Evolutionary conservation across 64 coral and sea anemone genomes (phyloP), one percentile per base, ranked within the genome.

Genomic region (Porites australiensis): DNA sequence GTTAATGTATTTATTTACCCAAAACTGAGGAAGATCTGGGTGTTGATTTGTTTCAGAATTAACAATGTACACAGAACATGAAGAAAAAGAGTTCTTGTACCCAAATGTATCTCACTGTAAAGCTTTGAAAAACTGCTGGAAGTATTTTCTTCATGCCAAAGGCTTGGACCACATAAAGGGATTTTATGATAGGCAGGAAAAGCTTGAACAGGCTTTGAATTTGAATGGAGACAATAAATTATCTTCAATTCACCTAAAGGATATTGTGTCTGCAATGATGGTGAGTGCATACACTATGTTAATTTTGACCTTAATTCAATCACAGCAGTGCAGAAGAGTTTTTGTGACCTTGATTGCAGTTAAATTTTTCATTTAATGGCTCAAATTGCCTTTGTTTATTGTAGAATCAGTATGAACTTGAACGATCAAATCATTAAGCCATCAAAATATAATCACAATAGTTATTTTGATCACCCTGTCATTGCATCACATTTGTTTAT

Each of bases 41-140:
- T 1, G 12, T 9, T 64, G 13, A 3, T 76, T 44, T 50, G 21
- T 58, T 92, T 45, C 19, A 93, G 91, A 74, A 8, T 44, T 87
- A 5, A 77, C 81, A 20, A 93, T 93, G 64, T 47, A 87, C 20
- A 93, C 91, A 15, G 44, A 78, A 63, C 5, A 79, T 68, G 91
- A 93, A 14, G 6, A 61, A 54, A 85, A 87, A 14, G 91, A 93
- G 50, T 52, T 74, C 13, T 77, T 93, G 66, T 93, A 87, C 19
- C 91, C 91, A 86, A 93, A 93, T 79, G 21, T 65, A 18, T 21
- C 11, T 45, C 18, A 58, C 62, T 93, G 91, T 23, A 13, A 44
- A 43, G 16, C 6, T 18, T 51, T 93, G 66, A 87, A 53, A 58
- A 93, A 19, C 50, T 87, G 91, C 73, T 8, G 16, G 21, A 64